Conservation (phyloP, 2,888 invertebrate genomes). For the Idaea straminata region DNA sequence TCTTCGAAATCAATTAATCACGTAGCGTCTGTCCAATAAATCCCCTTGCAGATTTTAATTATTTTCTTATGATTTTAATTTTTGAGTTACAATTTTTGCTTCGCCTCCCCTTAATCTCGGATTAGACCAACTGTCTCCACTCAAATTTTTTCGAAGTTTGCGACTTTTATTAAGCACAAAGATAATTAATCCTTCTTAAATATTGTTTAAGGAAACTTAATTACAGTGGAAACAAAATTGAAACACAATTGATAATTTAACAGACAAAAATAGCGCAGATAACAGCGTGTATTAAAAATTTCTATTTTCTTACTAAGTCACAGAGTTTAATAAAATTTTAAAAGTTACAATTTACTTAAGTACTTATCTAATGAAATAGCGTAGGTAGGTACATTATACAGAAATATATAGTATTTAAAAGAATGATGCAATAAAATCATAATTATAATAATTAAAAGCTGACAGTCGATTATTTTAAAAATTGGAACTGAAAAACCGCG, state of each 20-base stretch:
- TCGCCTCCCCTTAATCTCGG: slow-evolving; percentile 41
- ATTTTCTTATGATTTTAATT: slow-evolving; percentile 81
- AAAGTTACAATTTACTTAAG: background rate
- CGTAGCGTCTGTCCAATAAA: slow-evolving; percentile 76
- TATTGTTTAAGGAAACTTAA: slow-evolving; percentile 77
- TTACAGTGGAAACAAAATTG: slow-evolving; percentile 42
- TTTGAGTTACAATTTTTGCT: slow-evolving; percentile 42
- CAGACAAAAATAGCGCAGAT: background rate
- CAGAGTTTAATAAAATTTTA: background rate
- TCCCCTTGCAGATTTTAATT: slow-evolving; percentile 77
- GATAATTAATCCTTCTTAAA: slow-evolving; percentile 81
- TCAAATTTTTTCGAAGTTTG: slow-evolving; percentile 59
- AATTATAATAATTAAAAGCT: slow-evolving; percentile 48
- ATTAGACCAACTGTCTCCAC: slow-evolving; percentile 60
- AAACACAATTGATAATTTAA: slow-evolving; percentile 7
- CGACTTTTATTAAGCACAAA: slow-evolving; percentile 74
- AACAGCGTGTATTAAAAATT: background rate
- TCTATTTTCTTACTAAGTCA: background rate
- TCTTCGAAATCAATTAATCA: slow-evolving; percentile 76
- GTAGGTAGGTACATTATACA: no score
- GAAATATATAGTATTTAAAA: slow-evolving; percentile 17
- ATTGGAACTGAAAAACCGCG: slow-evolving; percentile 61
- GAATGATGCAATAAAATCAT: slow-evolving; percentile 2
- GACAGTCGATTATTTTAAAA: slow-evolving; percentile 51
- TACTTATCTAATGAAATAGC: no score